A percentile compares a stretch with the other conserved stretches of the same genome.
Evolutionary conservation across 2,888 invertebrate genomes (phyloP).

Genomic region (Tiliacea aurago): DNA sequence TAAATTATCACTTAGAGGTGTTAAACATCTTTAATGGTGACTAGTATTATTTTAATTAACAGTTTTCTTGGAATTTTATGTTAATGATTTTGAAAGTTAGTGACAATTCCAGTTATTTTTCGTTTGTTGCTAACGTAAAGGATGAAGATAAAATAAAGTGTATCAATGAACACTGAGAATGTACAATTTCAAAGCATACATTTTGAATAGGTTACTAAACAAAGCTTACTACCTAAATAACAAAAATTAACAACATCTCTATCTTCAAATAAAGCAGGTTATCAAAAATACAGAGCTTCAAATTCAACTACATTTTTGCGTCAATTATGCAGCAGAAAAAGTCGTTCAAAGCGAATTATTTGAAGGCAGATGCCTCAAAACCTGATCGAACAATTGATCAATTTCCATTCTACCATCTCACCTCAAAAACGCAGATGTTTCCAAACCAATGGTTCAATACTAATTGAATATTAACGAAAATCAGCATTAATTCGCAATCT

Average conservation of each 20-base stretch:
- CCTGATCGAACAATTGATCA: conserved; percentile 31
- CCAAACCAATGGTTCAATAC: conserved; percentile 49
- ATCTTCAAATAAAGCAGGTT: too few species aligned
- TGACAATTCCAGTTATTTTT: background rate
- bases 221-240: background rate
- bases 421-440: conserved; percentile 60
- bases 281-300: background rate
- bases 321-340: background rate
- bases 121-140: background rate
- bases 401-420: conserved; percentile 32
- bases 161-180: background rate
- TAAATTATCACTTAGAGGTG: conserved; percentile 52
- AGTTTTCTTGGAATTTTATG: conserved; percentile 23
- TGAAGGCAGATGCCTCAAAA: conserved; percentile 16
- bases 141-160: background rate
- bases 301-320: background rate
- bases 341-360: background rate
- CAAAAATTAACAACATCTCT: background rate
- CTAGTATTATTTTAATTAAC: conserved; percentile 53
- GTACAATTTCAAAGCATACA: background rate
- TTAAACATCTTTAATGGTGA: conserved; percentile 40
- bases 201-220: background rate
- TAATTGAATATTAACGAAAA: conserved; percentile 64
- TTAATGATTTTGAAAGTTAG: conserved; percentile 11
- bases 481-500: conserved; percentile 66